These are phyloP conservation scores for Pollenia amentaria DNA, from an alignment of 2,888 invertebrate species.

Conservation along the genomic window DNA sequence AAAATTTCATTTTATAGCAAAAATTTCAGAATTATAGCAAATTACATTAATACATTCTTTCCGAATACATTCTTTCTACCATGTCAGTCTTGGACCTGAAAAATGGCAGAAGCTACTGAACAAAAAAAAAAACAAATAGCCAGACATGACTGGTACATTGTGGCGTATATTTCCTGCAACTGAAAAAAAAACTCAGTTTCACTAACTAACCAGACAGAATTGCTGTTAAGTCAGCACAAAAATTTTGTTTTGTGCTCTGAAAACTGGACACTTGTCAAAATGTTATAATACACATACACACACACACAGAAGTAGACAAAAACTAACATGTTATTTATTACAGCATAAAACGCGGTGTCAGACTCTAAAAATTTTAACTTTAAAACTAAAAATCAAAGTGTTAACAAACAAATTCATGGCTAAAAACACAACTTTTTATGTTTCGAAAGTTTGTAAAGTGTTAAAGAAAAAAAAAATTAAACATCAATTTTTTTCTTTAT, in stretches of 20 bases:
- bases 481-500: too few relatives aligned
- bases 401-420: background rate
- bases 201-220: slow-evolving; percentile 40
- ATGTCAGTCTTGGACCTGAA: background rate
- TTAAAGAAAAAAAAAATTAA: background rate
- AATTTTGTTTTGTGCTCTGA: background rate
- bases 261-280: slow-evolving; percentile 2
- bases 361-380: background rate
- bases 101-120: slow-evolving; percentile 15
- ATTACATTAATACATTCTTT: background rate
- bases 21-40: background rate
- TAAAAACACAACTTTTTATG: background rate
- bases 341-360: background rate
- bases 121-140: background rate
- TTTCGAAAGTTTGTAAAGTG: background rate
- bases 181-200: slow-evolving; percentile 1
- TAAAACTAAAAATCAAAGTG: slow-evolving; percentile 10
- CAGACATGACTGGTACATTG: slow-evolving; percentile 22
- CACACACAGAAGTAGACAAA: background rate
- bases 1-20: too few relatives aligned
- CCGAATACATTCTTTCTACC: background rate
- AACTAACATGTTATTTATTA: background rate
- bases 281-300: background rate
- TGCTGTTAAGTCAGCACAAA: slow-evolving; percentile 8
- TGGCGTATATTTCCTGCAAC: background rate